Percentiles rank a stretch among this genome's conserved stretches.
Conservation (phyloP, 2,888 invertebrate genomes). For the Nasonia oneida region DNA sequence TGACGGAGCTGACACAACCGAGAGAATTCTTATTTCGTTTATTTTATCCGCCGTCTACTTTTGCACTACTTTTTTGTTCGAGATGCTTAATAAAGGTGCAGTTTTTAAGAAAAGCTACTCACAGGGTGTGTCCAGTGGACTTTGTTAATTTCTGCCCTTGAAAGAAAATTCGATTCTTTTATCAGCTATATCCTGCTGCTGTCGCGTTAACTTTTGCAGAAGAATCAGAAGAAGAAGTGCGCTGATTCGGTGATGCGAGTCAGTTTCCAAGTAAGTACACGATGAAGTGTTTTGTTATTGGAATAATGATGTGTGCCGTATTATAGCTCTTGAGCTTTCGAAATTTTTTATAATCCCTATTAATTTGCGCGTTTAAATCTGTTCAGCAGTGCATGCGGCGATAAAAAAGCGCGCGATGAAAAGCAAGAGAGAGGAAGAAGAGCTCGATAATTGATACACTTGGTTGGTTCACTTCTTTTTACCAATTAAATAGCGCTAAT, state of each 20-base stretch:
- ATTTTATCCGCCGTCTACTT: neutral
- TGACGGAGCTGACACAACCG: neutral
- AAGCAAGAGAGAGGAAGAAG: too few species aligned
- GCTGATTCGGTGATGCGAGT: neutral
- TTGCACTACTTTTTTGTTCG: neutral
- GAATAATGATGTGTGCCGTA: neutral
- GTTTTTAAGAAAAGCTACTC: slow-evolving; percentile 16
- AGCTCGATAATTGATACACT: neutral
- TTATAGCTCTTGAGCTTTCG: neutral
- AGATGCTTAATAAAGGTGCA: slow-evolving; percentile 30
- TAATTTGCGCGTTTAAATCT: too few species aligned
- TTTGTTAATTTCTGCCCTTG: slow-evolving; percentile 27
- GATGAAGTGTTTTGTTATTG: neutral
- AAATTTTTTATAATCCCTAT: too few species aligned
- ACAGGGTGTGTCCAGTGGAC: neutral
- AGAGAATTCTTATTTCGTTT: neutral
- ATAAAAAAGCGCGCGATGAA: too few species aligned
- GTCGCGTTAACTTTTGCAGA: slow-evolving; percentile 5
- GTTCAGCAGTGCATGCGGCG: too few species aligned
- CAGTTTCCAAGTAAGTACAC: slow-evolving; percentile 1
- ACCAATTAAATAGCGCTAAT: neutral
- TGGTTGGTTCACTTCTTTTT: neutral
- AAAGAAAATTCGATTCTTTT: slow-evolving; percentile 19
- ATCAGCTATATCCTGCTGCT: neutral
- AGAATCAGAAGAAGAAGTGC: neutral